Conservation (phyloP, 1,140 invertebrate genomes). For the Papilio polyxenes region DNA sequence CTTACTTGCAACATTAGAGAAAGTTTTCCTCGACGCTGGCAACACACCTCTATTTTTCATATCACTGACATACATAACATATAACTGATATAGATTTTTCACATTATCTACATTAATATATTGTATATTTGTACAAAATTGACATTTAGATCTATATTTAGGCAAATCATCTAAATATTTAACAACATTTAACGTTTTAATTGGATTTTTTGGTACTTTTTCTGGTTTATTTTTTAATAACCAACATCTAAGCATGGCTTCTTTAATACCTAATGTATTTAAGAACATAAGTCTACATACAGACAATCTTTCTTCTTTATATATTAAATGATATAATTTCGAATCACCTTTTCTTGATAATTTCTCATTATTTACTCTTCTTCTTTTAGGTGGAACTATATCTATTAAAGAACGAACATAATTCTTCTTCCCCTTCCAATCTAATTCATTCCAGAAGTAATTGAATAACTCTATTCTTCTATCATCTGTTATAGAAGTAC, state of each 20-base stretch:
- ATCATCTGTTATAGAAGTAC: constrained; percentile 45
- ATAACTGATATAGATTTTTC: constrained; percentile 58
- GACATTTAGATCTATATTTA: constrained; percentile 52
- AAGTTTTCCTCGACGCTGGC: constrained; percentile 62
- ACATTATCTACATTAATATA: constrained; percentile 50
- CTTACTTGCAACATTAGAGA: constrained; percentile 48
- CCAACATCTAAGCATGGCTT: constrained; percentile 61
- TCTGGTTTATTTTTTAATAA: constrained; percentile 42
- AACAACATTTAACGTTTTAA: constrained; percentile 52
- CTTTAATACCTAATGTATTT: constrained; percentile 64
- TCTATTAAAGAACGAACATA: constrained; percentile 57
- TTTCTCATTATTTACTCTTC: constrained; percentile 45
- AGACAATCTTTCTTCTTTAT: constrained; percentile 45
- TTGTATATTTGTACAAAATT: constrained; percentile 46
- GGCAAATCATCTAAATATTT: constrained; percentile 56
- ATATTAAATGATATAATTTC: constrained; percentile 51
- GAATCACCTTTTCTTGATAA: constrained; percentile 56
- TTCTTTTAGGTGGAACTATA: constrained; percentile 48
- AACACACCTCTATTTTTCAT: constrained; percentile 44
- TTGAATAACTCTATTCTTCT: constrained; percentile 52
- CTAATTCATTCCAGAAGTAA: constrained; percentile 63
- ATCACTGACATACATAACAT: constrained; percentile 53
- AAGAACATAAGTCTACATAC: constrained; percentile 61
- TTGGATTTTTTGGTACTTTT: constrained; percentile 46
- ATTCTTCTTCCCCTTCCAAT: constrained; percentile 58